Evolutionary conservation across 2,888 invertebrate genomes (phyloP), one percentile per base, ranked within the genome.

Genomic region (Tipula lateralis): DNA sequence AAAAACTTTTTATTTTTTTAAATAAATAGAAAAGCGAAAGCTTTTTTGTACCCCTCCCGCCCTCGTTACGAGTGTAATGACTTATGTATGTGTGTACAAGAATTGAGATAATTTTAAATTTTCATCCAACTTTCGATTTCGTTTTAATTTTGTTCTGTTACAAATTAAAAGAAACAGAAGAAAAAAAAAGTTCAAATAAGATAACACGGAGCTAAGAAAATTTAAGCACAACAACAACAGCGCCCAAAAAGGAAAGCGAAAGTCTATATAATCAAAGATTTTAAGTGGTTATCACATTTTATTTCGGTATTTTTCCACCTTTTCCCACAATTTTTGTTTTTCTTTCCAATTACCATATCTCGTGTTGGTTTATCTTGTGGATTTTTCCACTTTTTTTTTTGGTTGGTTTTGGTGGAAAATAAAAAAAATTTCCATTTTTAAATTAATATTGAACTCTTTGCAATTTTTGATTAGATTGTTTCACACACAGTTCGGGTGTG

Each of bases 201-300:
- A 82, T 30, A 82, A 82, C 29, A 30, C n/a, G 30, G 82, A 29
- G 30, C 6, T 16, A 16, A 16, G 44, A 16, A 44, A 16, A 44
- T 16, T 0, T n/a, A 44, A 44, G n/a, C 9, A 13, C 13, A 80
- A 29, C n/a, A n/a, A n/a, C n/a, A n/a, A n/a, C n/a, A n/a, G n/a
- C n/a, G n/a, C n/a, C n/a, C n/a, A n/a, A 9, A 29, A 24, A 29
- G 24, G 19, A 29, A 30, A 82, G 32, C 30, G 32, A 32, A 82
- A 82, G 32, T 30, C n/a, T n/a, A n/a, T n/a, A 82, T 82, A 82
- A 82, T 82, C 82, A 82, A 82, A n/a, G 82, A 82, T 30, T 82
- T 82, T 82, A 82, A 82, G 82, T 82, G 82, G 82, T 82, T 82
- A 82, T 82, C 82, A 32, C 82, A 30, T 82, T 82, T 30, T 32